Base-by-base conservation (phyloP, 2,797 vertebrate species). In the Intellagama lesueurii region DNA sequence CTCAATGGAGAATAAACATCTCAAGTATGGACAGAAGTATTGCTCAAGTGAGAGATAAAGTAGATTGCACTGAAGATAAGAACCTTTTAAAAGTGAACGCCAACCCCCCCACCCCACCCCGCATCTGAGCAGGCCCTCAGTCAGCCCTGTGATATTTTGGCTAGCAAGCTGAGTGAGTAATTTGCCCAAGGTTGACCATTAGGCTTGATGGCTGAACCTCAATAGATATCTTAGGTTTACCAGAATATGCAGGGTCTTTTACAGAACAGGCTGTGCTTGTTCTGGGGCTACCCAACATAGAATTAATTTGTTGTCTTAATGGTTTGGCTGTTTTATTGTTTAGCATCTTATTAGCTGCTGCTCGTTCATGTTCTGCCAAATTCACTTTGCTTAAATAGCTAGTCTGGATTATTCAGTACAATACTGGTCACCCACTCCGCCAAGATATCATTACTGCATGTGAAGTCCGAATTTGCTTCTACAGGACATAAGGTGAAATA, bases 391-490 rank as follows among this genome's bases (percentile, higher is more conserved):
- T 17, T 5, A 82, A 82, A 16, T 1, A 75, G 40, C 80, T 4
- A 77, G 0, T 60, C 85, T 90, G 73, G 40, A 91, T 84, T 80
- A 91, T 60, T n/a, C 80, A 87, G 81, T 44, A 40, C 0, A 5
- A 35, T 35, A 40, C 44, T 30, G 32, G 64, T 69, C 44, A 81
- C 24, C 87, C 49, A 2, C 1, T 84, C 86, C 70, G 77, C 35
- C 4, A 81, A 40, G 80, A 7, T 82, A 66, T 84, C 47, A 81
- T 66, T 22, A 44, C 8, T 64, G 77, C 32, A 0, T 30, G 14
- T n/a, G 26, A 52, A 93, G 40, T 85, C 44, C 66, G 60, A 66
- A 17, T 72, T 93, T 73, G 69, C 11, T 92, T 92, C 49, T 72
- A 76, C 72, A 64, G 81, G 49, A 79, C 40, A 56, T 11, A 64